Evolutionary conservation across 2,888 invertebrate genomes (phyloP).

Genomic region (Erynnis tages): DNA sequence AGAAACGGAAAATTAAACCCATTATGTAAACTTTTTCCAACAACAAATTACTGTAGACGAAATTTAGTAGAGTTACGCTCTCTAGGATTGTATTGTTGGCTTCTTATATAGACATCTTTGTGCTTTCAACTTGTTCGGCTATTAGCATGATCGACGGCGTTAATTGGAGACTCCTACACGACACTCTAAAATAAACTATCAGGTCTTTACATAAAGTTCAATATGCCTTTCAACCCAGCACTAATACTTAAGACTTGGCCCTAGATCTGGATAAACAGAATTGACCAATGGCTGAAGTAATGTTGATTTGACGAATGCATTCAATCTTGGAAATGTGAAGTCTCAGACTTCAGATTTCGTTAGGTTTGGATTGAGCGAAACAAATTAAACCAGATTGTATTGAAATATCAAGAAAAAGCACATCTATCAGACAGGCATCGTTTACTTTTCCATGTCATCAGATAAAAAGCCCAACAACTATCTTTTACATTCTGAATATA

Average conservation of each 20-base stretch:
- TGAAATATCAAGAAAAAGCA: too few relatives aligned
- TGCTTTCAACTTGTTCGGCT: slow-evolving; percentile 17
- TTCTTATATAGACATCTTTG: slow-evolving; percentile 6
- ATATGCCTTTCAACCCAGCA: not conserved
- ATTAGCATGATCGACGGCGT: slow-evolving; percentile 17
- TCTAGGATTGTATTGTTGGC: not conserved
- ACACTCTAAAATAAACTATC: not conserved
- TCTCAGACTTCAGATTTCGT: not conserved
- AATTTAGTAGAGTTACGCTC: not conserved
- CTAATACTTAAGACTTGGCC: not conserved
- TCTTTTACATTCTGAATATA: too few relatives aligned
- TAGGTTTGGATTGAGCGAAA: not conserved
- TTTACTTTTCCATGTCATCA: too few relatives aligned
- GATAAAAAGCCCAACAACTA: too few relatives aligned
- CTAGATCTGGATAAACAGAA: slow-evolving; percentile 1
- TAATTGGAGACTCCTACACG: slow-evolving; percentile 5
- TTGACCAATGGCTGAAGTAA: not conserved
- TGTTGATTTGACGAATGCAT: slow-evolving; percentile 3
- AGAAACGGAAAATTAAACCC: too few relatives aligned
- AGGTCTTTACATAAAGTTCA: not conserved
- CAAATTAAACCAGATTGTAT: too few relatives aligned
- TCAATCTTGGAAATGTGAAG: not conserved
- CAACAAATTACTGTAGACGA: too few relatives aligned
- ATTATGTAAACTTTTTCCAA: not conserved
- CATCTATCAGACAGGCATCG: too few relatives aligned